Evolutionary conservation across 2,888 invertebrate species (phyloP), one percentile per base, ranked within the genome.

Genomic region (Mimas tiliae): DNA sequence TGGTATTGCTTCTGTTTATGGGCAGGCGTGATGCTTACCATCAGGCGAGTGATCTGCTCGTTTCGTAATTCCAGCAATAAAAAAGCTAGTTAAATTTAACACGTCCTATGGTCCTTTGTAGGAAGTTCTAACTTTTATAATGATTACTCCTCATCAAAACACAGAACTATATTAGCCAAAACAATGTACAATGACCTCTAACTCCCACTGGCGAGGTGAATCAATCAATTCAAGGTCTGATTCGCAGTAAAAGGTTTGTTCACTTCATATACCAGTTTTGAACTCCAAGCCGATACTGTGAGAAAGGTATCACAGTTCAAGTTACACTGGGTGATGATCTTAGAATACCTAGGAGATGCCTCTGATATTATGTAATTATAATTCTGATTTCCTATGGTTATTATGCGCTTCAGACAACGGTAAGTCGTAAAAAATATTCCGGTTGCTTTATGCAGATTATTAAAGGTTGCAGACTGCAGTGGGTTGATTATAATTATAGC

Each of bases 151-250:
- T 58, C 58, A 19, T 42, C 16, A 58, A 19, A 38, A 19, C n/a
- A 14, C 21, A 50, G 62, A 42, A 16, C 62, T 42, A 53, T 63
- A 76, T 72, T 73, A 65, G 75, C 74, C 73, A 73, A 73, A 74
- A 68, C 68, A 74, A 73, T 75, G 72, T 76, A 80, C 75, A 77
- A 78, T 80, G 85, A 85, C 88, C 89, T 87, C 84, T 78, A 70
- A 77, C 82, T 78, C 82, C 81, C 77, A 80, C 81, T 68, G 77
- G 75, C 82, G 86, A 86, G 86, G 87, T 89, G 86, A 91, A 88
- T 91, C 90, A 91, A 89, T 89, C 86, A 82, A 81, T 77, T 80
- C 88, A 90, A 89, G 89, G 90, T 81, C 83, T 80, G 71, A 69
- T 78, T 78, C 75, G 73, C 79, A 82, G 83, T 86, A 87, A 89